Evolutionary conservation across 2,797 vertebrate species (phyloP).

Genomic region (Myotis myotis): DNA sequence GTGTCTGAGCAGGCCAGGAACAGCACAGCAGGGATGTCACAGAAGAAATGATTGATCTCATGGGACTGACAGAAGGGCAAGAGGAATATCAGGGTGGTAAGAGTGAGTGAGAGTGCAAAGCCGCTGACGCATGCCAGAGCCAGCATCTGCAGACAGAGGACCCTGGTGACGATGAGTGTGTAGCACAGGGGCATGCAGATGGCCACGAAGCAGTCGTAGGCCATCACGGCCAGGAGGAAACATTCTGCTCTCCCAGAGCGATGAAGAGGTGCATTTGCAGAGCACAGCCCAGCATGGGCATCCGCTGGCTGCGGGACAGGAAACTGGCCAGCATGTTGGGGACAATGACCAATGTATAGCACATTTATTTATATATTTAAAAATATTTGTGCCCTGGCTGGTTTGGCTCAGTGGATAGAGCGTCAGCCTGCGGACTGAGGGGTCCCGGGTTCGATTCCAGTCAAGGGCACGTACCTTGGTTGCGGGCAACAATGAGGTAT

Average conservation of each 20-base stretch:
- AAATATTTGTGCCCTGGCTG: too few species aligned
- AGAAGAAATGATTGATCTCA: slow-evolving; percentile 60
- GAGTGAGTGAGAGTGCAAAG: slow-evolving; percentile 19
- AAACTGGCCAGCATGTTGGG: slow-evolving; percentile 62
- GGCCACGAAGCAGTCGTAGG: too few species aligned
- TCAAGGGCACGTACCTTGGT: too few species aligned
- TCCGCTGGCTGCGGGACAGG: slow-evolving; percentile 21
- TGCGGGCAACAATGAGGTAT: too few species aligned
- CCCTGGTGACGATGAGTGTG: too few species aligned
- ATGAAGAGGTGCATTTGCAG: slow-evolving; percentile 68
- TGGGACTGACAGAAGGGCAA: slow-evolving; percentile 53
- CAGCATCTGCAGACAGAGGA: too few species aligned
- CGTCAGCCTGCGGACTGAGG: too few species aligned
- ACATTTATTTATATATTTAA: too few species aligned
- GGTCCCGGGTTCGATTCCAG: too few species aligned
- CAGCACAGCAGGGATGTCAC: slow-evolving; percentile 59
- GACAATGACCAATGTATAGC: slow-evolving; percentile 54
- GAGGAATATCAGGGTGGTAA: slow-evolving; percentile 35
- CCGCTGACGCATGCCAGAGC: too few species aligned
- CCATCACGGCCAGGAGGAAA: background rate
- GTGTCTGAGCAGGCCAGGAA: slow-evolving; percentile 61
- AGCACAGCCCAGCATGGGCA: slow-evolving; percentile 47
- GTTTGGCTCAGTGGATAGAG: too few species aligned
- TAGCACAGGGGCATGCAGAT: too few species aligned
- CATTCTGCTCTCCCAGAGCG: slow-evolving; percentile 58